phyloP scores from a whole-genome alignment of 2,113 vertebrate species.

The Syngnathoides biaculeatus region DNA sequence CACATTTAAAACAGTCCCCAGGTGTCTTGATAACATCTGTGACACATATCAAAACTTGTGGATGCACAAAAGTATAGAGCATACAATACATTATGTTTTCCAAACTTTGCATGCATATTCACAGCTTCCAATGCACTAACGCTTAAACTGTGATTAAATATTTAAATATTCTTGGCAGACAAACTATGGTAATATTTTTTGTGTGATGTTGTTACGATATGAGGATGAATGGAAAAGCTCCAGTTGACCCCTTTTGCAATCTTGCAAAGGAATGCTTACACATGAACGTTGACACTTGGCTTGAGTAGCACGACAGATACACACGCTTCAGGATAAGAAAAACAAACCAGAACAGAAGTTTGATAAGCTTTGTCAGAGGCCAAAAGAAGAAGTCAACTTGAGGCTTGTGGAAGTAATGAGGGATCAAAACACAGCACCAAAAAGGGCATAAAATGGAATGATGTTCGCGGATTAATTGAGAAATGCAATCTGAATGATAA shows the following conservation, averaged over 20 bases:
- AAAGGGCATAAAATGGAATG: constrained; percentile 19
- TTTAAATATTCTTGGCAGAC: not conserved
- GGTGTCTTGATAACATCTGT: no score
- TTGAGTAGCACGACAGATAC: constrained; percentile 11
- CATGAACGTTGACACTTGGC: constrained; percentile 9
- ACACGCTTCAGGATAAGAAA: not conserved
- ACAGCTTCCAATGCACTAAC: not conserved
- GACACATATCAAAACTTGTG: no score
- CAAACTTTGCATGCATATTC: no score
- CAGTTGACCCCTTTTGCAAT: not conserved
- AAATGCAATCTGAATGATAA: constrained; percentile 38
- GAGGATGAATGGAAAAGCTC: not conserved
- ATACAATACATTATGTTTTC: no score
- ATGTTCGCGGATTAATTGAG: constrained; percentile 54
- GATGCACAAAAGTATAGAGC: no score
- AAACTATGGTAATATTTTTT: not conserved
- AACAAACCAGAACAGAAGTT: not conserved
- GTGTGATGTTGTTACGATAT: not conserved
- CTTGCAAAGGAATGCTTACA: constrained; percentile 7
- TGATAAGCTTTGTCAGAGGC: constrained; percentile 1
- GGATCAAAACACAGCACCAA: constrained; percentile 22
- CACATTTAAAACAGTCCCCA: no score
- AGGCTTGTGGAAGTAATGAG: not conserved
- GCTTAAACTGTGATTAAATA: no score
- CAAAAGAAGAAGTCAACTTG: not conserved